Conservation (phyloP, 1,140 invertebrate genomes). For the Brachystomella parvula region DNA sequence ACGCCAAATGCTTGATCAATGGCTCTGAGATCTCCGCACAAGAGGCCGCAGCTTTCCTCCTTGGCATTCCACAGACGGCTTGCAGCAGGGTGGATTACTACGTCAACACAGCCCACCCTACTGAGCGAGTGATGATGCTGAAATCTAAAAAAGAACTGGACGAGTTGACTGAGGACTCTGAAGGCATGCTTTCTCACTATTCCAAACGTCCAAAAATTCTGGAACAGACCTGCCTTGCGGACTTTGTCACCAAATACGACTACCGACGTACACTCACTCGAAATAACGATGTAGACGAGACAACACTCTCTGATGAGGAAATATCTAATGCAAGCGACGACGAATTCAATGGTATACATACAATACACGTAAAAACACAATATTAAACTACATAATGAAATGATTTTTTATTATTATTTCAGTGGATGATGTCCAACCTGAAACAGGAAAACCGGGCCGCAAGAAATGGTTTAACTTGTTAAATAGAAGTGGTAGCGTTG, state of each 20-base stretch:
- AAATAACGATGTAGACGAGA: neutral
- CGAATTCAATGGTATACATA: neutral
- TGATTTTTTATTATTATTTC: neutral
- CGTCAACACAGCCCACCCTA: slow-evolving; percentile 19
- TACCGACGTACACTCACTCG: neutral
- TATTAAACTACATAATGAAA: slow-evolving; percentile 3
- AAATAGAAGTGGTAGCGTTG: neutral
- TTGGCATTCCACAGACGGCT: slow-evolving; percentile 34
- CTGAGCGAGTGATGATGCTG: slow-evolving; percentile 21
- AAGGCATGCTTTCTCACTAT: slow-evolving; percentile 27
- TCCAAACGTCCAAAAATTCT: slow-evolving; percentile 4
- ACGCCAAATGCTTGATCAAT: slow-evolving; percentile 39
- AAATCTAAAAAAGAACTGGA: slow-evolving; percentile 21
- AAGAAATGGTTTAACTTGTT: too few relatives aligned
- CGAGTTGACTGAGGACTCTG: slow-evolving; percentile 9
- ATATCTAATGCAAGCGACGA: neutral
- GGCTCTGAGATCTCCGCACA: slow-evolving; percentile 38
- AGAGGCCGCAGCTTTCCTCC: slow-evolving; percentile 39
- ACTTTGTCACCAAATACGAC: slow-evolving; percentile 15
- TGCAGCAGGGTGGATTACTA: slow-evolving; percentile 20
- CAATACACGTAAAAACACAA: neutral
- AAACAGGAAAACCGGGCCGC: neutral
- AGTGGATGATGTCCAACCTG: neutral
- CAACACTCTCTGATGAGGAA: neutral
- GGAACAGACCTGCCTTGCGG: slow-evolving; percentile 13